phyloP scores from a whole-genome alignment of 2,888 invertebrate species.

The Aporophyla nigra region DNA sequence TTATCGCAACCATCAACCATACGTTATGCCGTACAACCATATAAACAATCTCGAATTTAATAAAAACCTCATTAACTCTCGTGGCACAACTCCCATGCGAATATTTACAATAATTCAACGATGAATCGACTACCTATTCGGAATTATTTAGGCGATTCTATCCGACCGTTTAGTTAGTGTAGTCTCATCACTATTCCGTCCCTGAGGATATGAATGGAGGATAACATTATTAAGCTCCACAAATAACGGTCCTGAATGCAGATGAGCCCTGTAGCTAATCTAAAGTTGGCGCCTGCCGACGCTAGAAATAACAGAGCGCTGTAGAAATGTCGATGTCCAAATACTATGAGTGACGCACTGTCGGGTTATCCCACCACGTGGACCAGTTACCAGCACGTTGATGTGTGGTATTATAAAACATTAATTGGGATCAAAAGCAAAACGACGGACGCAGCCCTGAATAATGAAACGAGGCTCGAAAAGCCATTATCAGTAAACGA shows the following conservation, averaged over 20 bases:
- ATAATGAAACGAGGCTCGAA: constrained; percentile 14
- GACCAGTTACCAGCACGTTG: constrained; percentile 10
- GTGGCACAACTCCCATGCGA: constrained; percentile 63
- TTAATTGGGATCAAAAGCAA: constrained; percentile 32
- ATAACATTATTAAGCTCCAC: constrained; percentile 81
- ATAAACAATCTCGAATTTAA: constrained; percentile 78
- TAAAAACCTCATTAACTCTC: constrained; percentile 72
- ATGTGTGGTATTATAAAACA: constrained; percentile 22
- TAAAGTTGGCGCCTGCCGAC: constrained; percentile 84
- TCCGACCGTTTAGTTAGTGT: constrained; percentile 51
- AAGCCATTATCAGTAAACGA: constrained; percentile 30
- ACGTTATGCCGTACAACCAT: constrained; percentile 71
- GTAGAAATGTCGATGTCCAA: constrained; percentile 85
- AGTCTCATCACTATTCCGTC: constrained; percentile 64
- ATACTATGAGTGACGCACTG: constrained; percentile 79
- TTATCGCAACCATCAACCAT: constrained; percentile 81
- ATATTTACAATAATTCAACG: constrained; percentile 54
- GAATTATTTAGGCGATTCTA: constrained; percentile 52
- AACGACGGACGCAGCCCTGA: constrained; percentile 1
- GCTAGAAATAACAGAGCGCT: constrained; percentile 86
- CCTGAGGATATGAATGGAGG: constrained; percentile 80
- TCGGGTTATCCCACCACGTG: constrained; percentile 75
- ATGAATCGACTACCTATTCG: constrained; percentile 39
- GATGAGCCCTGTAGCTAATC: constrained; percentile 85
- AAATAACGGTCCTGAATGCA: constrained; percentile 85